phyloP scores from a whole-genome alignment of 2,888 invertebrate species.

The Campoplex capitator region DNA sequence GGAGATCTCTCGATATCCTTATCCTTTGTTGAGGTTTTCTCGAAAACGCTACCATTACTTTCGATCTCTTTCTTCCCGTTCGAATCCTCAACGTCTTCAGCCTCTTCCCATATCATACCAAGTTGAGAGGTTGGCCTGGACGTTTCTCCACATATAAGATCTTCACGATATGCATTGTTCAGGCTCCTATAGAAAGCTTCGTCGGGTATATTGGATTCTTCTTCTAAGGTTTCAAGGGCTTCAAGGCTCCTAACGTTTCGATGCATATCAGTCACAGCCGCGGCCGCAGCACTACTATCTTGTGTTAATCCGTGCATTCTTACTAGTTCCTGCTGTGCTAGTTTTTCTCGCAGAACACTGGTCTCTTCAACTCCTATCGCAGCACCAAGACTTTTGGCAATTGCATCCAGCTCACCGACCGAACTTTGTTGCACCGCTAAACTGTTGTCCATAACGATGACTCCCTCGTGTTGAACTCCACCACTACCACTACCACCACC shows the following conservation, averaged over 20 bases:
- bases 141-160: constrained; percentile 87
- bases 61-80: constrained; percentile 83
- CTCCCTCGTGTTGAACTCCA: constrained; percentile 71
- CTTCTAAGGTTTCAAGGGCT: constrained; percentile 80
- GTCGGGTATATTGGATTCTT: constrained; percentile 89
- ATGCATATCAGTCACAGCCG: constrained; percentile 79
- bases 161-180: constrained; percentile 94
- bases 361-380: constrained; percentile 81
- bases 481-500: not conserved
- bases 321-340: constrained; percentile 81
- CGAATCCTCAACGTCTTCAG: constrained; percentile 89
- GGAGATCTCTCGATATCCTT: constrained; percentile 73
- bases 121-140: constrained; percentile 90
- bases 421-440: constrained; percentile 75
- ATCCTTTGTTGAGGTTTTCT: constrained; percentile 73
- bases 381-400: constrained; percentile 81
- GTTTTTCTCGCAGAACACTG: constrained; percentile 79
- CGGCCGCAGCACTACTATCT: constrained; percentile 76
- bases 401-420: constrained; percentile 81
- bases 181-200: constrained; percentile 95
- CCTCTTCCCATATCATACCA: constrained; percentile 95
- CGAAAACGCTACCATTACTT: constrained; percentile 60
- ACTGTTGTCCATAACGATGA: constrained; percentile 75
- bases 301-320: constrained; percentile 80
- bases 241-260: constrained; percentile 81